Evolutionary conservation across 2,797 vertebrate genomes (phyloP).

Genomic region (Borostomias antarcticus): DNA sequence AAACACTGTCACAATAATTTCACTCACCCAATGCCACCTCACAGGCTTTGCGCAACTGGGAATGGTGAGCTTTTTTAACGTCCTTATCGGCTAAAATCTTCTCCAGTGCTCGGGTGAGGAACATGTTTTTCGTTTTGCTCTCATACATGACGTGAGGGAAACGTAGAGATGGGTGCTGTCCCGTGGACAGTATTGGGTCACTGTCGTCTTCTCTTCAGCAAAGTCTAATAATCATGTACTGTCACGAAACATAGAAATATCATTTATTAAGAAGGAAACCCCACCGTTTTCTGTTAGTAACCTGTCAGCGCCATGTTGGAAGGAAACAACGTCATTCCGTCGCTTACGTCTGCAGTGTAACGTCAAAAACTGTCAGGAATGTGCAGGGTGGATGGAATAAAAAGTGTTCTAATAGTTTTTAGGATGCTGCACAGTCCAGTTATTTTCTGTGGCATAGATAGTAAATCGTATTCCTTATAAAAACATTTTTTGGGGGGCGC

Average conservation of each 20-base stretch:
- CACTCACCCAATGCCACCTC: constrained; percentile 87
- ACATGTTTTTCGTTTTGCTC: constrained; percentile 88
- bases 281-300: constrained; percentile 71
- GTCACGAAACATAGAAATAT: constrained; percentile 51
- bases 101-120: constrained; percentile 87
- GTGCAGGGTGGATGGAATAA: not conserved
- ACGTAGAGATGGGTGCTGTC: constrained; percentile 36
- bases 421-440: too few species aligned
- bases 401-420: not conserved
- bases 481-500: not conserved
- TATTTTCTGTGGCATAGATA: too few species aligned
- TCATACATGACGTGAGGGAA: constrained; percentile 80
- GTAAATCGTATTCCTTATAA: too few species aligned
- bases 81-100: constrained; percentile 92
- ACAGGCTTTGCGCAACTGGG: constrained; percentile 88
- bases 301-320: constrained; percentile 87
- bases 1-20: constrained; percentile 7
- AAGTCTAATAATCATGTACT: constrained; percentile 16
- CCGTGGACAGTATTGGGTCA: constrained; percentile 1
- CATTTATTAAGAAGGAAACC: constrained; percentile 45
- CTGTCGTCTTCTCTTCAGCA: constrained; percentile 28
- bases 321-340: constrained; percentile 87
- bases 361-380: not conserved
- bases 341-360: constrained; percentile 48
- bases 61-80: constrained; percentile 89